phyloP scores from a whole-genome alignment of 1,140 invertebrate genomes.

The Sinonovacula constricta region DNA sequence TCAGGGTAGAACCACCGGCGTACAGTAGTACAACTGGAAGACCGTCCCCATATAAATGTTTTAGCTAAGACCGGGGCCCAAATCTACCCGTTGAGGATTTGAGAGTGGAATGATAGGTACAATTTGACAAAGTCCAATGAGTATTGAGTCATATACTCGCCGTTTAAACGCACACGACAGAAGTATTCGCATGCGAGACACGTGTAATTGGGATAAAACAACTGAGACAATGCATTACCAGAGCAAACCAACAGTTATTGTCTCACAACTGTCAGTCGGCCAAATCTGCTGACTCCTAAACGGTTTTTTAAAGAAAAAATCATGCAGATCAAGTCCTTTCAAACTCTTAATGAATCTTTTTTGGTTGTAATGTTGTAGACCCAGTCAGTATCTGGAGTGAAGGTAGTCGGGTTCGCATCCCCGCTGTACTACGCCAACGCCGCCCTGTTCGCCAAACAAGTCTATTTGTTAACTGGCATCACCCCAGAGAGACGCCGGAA shows the following conservation, averaged over 20 bases:
- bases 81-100: too few relatives aligned
- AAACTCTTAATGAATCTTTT: neutral
- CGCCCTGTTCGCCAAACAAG: constrained; percentile 39
- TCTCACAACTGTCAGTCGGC: neutral
- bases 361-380: constrained; percentile 35
- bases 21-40: too few relatives aligned
- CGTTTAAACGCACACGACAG: too few relatives aligned
- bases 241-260: neutral
- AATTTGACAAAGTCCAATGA: too few relatives aligned
- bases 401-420: constrained; percentile 42
- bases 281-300: neutral
- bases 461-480: constrained; percentile 35
- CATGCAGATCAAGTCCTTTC: neutral
- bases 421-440: constrained; percentile 55
- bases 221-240: neutral
- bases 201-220: neutral
- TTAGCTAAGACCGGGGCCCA: too few relatives aligned
- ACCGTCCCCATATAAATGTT: too few relatives aligned
- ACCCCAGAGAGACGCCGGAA: constrained; percentile 50
- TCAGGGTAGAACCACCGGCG: too few relatives aligned
- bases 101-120: too few relatives aligned
- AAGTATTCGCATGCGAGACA: too few relatives aligned
- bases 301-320: neutral
- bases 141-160: too few relatives aligned
- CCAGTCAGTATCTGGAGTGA: constrained; percentile 11